phyloP scores from a whole-genome alignment of 1,140 invertebrate species.

The Ephestia elutella region DNA sequence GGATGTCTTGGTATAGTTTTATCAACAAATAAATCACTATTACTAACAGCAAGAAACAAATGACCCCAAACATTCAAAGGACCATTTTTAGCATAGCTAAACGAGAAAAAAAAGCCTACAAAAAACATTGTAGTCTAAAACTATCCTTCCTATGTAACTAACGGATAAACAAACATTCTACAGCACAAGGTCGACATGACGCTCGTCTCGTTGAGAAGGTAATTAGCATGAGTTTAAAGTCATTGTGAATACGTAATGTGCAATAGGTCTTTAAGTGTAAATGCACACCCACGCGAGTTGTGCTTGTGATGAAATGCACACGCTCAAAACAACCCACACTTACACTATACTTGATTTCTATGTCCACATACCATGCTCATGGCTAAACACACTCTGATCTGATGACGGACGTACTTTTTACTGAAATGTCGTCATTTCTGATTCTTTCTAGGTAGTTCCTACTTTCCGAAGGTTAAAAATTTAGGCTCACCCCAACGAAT shows the following conservation, averaged over 20 bases:
- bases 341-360: slow-evolving; percentile 4
- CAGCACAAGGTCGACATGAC: slow-evolving; percentile 28
- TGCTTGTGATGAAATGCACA: slow-evolving; percentile 26
- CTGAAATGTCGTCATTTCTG: too few relatives aligned
- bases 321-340: slow-evolving; percentile 11
- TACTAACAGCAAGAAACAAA: too few relatives aligned
- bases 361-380: neutral
- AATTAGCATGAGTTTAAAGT: slow-evolving; percentile 40
- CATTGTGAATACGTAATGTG: slow-evolving; percentile 32
- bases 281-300: slow-evolving; percentile 23
- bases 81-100: too few relatives aligned
- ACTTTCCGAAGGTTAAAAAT: too few relatives aligned
- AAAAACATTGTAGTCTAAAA: neutral
- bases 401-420: too few relatives aligned
- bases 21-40: too few relatives aligned
- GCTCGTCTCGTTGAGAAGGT: slow-evolving; percentile 19
- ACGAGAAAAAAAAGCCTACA: too few relatives aligned
- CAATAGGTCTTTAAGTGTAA: slow-evolving; percentile 29
- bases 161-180: slow-evolving; percentile 17
- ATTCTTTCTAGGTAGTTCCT: too few relatives aligned
- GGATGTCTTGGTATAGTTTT: too few relatives aligned
- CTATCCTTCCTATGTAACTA: neutral
- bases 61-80: too few relatives aligned
- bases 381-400: neutral
- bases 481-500: too few relatives aligned